A percentile compares a stretch with the other conserved stretches of the same genome.
Evolutionary conservation across 92 coral and sea anemone genomes (phyloP).

Genomic region (Pocillopora grandis): DNA sequence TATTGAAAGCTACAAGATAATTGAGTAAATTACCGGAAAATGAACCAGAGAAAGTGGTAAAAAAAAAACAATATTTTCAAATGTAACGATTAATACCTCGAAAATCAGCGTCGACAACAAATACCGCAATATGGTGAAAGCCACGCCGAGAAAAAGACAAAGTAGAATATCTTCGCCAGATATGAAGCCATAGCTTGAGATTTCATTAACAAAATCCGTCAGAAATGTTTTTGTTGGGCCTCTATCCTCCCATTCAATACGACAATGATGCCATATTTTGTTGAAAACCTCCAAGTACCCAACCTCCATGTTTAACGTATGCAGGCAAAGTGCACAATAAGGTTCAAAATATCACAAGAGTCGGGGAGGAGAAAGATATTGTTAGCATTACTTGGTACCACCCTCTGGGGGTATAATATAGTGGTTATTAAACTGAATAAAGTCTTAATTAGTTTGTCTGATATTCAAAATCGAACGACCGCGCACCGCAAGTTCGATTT

Average conservation of each 20-base stretch:
- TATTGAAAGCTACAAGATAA: neutral
- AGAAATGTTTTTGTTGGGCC: conserved; percentile 74
- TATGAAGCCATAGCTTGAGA: conserved; percentile 65
- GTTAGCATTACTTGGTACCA: too few species aligned
- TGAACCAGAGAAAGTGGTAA: neutral
- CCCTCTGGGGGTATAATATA: too few species aligned
- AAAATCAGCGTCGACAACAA: conserved; percentile 53
- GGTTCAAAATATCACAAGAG: neutral
- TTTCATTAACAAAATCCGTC: conserved; percentile 68
- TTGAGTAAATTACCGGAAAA: neutral
- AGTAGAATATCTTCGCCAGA: conserved; percentile 56
- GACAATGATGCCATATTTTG: conserved; percentile 67
- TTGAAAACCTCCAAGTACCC: conserved; percentile 75
- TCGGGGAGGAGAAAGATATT: too few species aligned
- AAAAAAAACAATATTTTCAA: neutral
- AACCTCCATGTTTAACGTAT: conserved; percentile 57
- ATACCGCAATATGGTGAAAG: conserved; percentile 79
- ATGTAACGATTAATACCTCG: conserved; percentile 54
- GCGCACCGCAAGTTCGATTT: too few species aligned
- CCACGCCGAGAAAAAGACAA: conserved; percentile 63
- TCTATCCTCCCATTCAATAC: conserved; percentile 61
- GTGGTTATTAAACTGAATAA: too few species aligned
- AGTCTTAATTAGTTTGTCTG: too few species aligned
- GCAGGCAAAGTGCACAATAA: conserved; percentile 4
- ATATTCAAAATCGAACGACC: too few species aligned